phyloP scores from a whole-genome alignment of 2,888 invertebrate species.

The Eupithecia inturbata region DNA sequence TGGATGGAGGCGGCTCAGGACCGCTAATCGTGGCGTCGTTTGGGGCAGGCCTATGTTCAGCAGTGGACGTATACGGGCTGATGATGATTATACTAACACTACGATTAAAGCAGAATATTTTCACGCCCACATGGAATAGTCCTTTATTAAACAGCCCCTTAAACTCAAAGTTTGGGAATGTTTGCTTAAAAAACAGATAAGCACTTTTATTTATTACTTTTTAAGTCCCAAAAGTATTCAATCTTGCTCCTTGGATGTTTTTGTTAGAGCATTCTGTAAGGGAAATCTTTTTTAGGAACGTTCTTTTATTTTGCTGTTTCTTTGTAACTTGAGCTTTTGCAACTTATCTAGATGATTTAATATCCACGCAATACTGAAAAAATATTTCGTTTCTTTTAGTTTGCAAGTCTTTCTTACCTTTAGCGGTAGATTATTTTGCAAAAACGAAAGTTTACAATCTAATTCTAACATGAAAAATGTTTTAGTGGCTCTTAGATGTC shows the following conservation, averaged over 20 bases:
- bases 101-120: background rate
- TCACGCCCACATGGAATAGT: background rate
- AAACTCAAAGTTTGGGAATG: slow-evolving; percentile 28
- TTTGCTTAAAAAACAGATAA: slow-evolving; percentile 38
- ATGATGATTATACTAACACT: background rate
- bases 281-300: slow-evolving; percentile 4
- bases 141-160: background rate
- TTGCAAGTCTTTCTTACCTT: background rate
- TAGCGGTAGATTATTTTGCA: background rate
- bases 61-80: too few relatives aligned
- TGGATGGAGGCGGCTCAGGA: too few relatives aligned
- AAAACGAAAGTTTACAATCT: background rate
- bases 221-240: slow-evolving; percentile 32
- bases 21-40: too few relatives aligned
- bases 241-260: slow-evolving; percentile 13
- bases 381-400: background rate
- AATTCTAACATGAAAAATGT: background rate
- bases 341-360: slow-evolving; percentile 5
- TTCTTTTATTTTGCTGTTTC: slow-evolving; percentile 12
- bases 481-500: background rate
- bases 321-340: slow-evolving; percentile 3
- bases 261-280: slow-evolving; percentile 13
- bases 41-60: too few relatives aligned
- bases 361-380: background rate
- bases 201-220: slow-evolving; percentile 42